These are phyloP conservation scores for Drosophila imparisetae DNA, from an alignment of 2,888 invertebrate species.

Conservation along the genomic window DNA sequence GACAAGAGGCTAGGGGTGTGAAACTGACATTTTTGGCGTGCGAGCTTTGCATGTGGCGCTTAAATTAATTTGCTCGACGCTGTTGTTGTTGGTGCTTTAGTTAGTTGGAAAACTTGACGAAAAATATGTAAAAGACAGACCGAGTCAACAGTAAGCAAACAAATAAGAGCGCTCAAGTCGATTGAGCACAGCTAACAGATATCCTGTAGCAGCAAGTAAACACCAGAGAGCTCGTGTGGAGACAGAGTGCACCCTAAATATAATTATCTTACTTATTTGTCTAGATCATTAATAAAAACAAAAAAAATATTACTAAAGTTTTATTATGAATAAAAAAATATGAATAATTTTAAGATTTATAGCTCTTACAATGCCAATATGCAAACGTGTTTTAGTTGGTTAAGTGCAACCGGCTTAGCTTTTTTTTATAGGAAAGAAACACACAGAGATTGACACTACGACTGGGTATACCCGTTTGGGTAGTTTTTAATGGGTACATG, in stretches of 20 bases:
- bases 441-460: not conserved
- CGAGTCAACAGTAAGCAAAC: conserved; percentile 11
- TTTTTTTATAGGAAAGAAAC: too few species aligned
- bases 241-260: too few species aligned
- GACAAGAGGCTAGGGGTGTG: conserved; percentile 22
- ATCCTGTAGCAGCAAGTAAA: not conserved
- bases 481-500: not conserved
- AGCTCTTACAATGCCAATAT: not conserved
- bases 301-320: not conserved
- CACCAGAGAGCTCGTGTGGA: too few species aligned
- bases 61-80: conserved; percentile 69
- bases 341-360: not conserved
- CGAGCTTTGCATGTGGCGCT: conserved; percentile 71
- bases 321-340: not conserved
- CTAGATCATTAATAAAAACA: too few species aligned
- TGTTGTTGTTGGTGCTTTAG: conserved; percentile 28
- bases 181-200: not conserved
- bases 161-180: not conserved
- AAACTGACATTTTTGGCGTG: conserved; percentile 53
- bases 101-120: conserved; percentile 50
- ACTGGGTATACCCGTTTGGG: not conserved
- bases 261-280: not conserved
- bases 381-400: not conserved
- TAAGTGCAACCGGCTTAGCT: not conserved
- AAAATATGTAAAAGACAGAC: conserved; percentile 52